These are phyloP conservation scores for Apostichopus parvimensis DNA, from an alignment of 35 echinoderm and acorn worm genomes.

Conservation along the genomic window DNA sequence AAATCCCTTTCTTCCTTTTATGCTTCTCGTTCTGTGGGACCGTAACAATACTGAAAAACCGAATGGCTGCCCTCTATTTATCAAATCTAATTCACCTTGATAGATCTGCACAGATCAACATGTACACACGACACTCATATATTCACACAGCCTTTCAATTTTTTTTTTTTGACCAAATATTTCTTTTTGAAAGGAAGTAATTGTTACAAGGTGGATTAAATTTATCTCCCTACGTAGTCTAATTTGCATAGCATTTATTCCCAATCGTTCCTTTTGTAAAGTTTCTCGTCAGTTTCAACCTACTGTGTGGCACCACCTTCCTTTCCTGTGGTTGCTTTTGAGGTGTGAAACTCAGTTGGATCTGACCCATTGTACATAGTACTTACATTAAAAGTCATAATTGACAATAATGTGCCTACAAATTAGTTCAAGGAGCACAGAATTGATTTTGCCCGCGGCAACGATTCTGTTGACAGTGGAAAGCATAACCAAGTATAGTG, in stretches of 20 bases:
- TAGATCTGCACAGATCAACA: no score
- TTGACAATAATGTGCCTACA: background rate
- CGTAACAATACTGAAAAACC: no score
- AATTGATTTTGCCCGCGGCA: background rate
- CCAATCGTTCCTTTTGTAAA: background rate
- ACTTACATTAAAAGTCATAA: slow-evolving; percentile 6
- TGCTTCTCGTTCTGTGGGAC: no score
- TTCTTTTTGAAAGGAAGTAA: background rate
- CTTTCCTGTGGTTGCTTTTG: slow-evolving; percentile 8
- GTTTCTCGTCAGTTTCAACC: background rate
- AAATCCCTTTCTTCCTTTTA: no score
- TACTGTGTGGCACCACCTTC: background rate
- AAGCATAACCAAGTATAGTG: background rate
- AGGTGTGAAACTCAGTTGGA: slow-evolving; percentile 12
- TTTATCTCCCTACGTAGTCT: background rate
- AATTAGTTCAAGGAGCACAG: background rate
- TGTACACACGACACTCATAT: no score
- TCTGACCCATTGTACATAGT: slow-evolving; percentile 17
- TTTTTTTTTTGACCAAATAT: no score
- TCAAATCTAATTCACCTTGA: no score
- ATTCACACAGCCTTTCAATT: no score
- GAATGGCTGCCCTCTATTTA: no score
- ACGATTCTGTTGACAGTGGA: background rate
- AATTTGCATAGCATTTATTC: background rate
- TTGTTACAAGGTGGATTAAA: slow-evolving; percentile 3